Base-by-base conservation (phyloP, 2,888 invertebrate genomes). In the Catocala fraxini region DNA sequence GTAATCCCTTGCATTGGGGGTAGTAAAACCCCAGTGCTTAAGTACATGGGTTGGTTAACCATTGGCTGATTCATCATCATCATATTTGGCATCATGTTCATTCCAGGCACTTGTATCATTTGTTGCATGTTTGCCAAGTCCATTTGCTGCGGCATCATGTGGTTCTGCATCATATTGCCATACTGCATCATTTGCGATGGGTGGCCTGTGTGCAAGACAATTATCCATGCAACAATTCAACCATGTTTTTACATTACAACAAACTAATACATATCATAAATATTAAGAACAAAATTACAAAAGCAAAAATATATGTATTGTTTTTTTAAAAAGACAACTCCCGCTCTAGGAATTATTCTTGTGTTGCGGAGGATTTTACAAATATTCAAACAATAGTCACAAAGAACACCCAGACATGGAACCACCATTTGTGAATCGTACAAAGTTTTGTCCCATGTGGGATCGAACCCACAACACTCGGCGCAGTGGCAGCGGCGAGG, bases 1-100 rank as follows among this genome's bases (percentile, higher is more conserved):
- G 97, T 96, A 0, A 96, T 96, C 75, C 97, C 97, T 0, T 97
- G 97, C 83, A 97, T 96, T 0, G 98, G 98, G 0, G 98, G 98
- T 73, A 98, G 96, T 39, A 99, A 90, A 0, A 97, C 96, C 77
- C 97, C 97, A 7, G 95, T 96, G 82, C 97, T 97, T 65, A 97
- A 96, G 77, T 65, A 88, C 7, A 91, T 82, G 0, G 85, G 79
- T 56, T 89, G 89, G 42, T 78, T 85, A 0, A 59, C n/a, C 47
- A 78, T 66, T 34, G 80, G 71, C 73, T 86, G 81, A 60, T 81
- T 84, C 79, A 89, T 82, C 79, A 87, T 80, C 80, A 96, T 95
- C 91, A 96, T 95, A 68, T 91, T 94, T 0, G 63, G 56, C 66
- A 82, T 70, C 59, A 77, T 73, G 11, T 55, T 59, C 74, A 83